Evolutionary conservation across 2,888 invertebrate species (phyloP).

Genomic region (Trichacis sp.): DNA sequence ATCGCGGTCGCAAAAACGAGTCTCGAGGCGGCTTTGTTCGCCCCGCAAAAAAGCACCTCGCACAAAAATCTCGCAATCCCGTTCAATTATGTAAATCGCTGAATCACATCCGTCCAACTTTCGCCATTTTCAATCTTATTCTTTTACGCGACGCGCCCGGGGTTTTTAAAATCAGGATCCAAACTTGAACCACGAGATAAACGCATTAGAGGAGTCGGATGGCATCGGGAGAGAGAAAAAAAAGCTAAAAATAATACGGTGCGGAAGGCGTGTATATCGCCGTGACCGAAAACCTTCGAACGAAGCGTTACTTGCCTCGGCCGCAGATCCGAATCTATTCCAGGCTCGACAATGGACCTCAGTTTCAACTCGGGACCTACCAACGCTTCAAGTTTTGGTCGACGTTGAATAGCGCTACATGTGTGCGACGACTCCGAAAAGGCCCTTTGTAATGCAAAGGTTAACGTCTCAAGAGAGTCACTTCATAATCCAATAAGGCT

Average conservation of each 20-base stretch:
- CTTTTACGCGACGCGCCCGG: background rate
- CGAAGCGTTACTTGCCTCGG: conserved; percentile 42
- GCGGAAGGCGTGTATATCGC: conserved; percentile 9
- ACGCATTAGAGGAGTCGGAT: background rate
- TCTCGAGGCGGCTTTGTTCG: background rate
- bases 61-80: conserved; percentile 39
- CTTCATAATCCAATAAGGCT: conserved; percentile 6
- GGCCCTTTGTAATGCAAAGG: conserved; percentile 32
- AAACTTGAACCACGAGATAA: background rate
- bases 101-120: conserved; percentile 53
- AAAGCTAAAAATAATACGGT: conserved; percentile 5
- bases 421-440: conserved; percentile 17
- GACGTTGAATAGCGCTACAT: conserved; percentile 30
- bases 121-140: conserved; percentile 27
- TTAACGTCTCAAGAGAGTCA: conserved; percentile 22
- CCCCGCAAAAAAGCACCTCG: background rate
- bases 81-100: conserved; percentile 55
- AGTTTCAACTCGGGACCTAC: conserved; percentile 53
- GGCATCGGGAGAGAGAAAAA: background rate
- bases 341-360: conserved; percentile 60
- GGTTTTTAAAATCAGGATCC: no score
- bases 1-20: background rate
- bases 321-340: conserved; percentile 60
- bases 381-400: conserved; percentile 36
- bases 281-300: conserved; percentile 19